Conservation (phyloP, 2,113 vertebrate species). For the Chaetodon trifascialis region DNA sequence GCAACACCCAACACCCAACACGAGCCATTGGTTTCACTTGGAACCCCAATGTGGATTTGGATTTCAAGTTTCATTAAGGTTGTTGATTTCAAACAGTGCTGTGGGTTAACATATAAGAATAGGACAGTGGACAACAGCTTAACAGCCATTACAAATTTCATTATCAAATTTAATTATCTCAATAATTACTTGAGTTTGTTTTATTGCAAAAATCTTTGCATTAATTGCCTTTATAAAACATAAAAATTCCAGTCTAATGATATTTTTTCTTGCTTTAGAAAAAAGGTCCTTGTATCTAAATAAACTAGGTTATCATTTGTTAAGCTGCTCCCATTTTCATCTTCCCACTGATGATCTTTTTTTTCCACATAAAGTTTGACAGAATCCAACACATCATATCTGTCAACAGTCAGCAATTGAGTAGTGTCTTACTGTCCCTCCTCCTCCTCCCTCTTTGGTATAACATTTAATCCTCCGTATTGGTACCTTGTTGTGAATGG, state of each 20-base stretch:
- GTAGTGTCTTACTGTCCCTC: neutral
- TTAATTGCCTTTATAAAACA: too few species aligned
- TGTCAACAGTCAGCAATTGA: neutral
- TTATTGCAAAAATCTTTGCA: neutral
- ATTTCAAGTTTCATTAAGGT: conserved; percentile 13
- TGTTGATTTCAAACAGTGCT: conserved; percentile 5
- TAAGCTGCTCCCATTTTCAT: neutral
- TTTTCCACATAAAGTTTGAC: neutral
- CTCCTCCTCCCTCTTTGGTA: neutral
- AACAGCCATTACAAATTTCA: neutral
- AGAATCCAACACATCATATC: neutral
- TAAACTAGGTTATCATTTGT: neutral
- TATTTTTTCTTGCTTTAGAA: neutral
- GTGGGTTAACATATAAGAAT: neutral
- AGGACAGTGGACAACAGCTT: too few species aligned
- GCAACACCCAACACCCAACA: conserved; percentile 11
- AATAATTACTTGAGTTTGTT: neutral
- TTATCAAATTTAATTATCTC: too few species aligned
- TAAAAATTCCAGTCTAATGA: neutral
- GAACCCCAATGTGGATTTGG: neutral
- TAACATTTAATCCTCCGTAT: neutral
- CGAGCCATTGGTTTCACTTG: conserved; percentile 22
- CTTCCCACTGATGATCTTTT: neutral
- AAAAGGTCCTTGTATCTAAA: neutral
- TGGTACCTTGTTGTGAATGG: conserved; percentile 84